A percentile compares a stretch with the other conserved stretches of the same genome.
Evolutionary conservation across 2,888 invertebrate species (phyloP).

Genomic region (Phasia obesa): DNA sequence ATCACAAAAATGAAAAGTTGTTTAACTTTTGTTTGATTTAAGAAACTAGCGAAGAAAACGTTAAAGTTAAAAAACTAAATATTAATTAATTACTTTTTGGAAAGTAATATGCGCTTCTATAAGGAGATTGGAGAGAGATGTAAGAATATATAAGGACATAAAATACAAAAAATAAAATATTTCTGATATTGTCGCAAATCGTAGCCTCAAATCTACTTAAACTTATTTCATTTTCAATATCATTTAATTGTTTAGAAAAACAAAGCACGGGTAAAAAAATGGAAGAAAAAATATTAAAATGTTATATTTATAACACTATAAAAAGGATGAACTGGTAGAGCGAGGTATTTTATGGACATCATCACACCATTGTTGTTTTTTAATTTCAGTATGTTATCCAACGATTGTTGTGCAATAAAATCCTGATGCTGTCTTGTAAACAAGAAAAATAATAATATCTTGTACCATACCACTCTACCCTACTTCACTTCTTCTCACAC

Average conservation of each 20-base stretch:
- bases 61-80: no score
- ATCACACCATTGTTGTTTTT: conserved; percentile 37
- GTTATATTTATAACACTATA: conserved; percentile 40
- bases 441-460: conserved; percentile 60
- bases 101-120: no score
- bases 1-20: no score
- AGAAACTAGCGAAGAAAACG: no score
- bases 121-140: no score
- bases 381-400: conserved; percentile 50
- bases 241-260: conserved; percentile 3
- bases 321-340: conserved; percentile 20
- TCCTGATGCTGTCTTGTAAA: conserved; percentile 62
- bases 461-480: conserved; percentile 22
- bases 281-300: not conserved
- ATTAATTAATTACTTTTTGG: no score
- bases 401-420: conserved; percentile 68
- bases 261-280: not conserved
- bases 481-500: not conserved
- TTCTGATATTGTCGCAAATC: not conserved
- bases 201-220: not conserved
- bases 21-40: no score
- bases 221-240: conserved; percentile 12
- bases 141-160: no score
- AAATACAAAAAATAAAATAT: conserved; percentile 6
- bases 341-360: conserved; percentile 25